phyloP scores from a whole-genome alignment of 2,797 vertebrate genomes.

The Coranthus polyacanthus region DNA sequence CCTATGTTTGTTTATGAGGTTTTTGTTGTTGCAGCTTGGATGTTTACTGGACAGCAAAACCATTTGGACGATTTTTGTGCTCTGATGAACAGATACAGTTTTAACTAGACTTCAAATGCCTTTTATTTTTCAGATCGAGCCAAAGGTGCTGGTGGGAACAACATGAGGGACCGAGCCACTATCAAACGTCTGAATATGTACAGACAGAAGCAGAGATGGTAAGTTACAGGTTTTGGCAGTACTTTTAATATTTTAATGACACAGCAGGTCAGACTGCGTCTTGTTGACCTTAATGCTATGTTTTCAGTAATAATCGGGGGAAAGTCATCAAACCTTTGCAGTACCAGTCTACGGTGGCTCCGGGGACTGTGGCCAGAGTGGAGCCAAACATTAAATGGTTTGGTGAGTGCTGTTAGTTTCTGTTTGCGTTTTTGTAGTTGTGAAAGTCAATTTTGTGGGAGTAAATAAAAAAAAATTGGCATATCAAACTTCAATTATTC shows the following conservation, averaged over 20 bases:
- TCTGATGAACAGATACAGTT: background rate
- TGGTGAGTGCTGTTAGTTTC: conserved; percentile 83
- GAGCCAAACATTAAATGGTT: conserved; percentile 99
- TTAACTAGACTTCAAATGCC: background rate
- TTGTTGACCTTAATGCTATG: background rate
- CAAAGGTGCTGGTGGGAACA: conserved; percentile 89
- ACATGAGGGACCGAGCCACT: conserved; percentile 95
- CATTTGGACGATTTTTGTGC: background rate
- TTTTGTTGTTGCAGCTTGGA: no score
- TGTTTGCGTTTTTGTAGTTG: background rate
- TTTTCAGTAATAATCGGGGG: conserved; percentile 89
- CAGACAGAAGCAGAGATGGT: conserved; percentile 97
- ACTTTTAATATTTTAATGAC: no score
- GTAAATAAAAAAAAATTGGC: no score
- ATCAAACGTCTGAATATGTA: conserved; percentile 99
- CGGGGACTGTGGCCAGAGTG: conserved; percentile 95
- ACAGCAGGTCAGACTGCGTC: no score
- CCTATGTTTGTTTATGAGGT: no score
- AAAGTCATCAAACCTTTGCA: conserved; percentile 93
- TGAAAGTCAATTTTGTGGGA: background rate
- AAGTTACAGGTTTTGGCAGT: conserved; percentile 44
- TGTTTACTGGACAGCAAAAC: no score
- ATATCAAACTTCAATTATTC: no score
- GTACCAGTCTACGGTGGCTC: conserved; percentile 92
- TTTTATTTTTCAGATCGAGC: conserved; percentile 87